These are phyloP conservation scores for Charina bottae DNA, from an alignment of 2,113 vertebrate species.

Conservation along the genomic window DNA sequence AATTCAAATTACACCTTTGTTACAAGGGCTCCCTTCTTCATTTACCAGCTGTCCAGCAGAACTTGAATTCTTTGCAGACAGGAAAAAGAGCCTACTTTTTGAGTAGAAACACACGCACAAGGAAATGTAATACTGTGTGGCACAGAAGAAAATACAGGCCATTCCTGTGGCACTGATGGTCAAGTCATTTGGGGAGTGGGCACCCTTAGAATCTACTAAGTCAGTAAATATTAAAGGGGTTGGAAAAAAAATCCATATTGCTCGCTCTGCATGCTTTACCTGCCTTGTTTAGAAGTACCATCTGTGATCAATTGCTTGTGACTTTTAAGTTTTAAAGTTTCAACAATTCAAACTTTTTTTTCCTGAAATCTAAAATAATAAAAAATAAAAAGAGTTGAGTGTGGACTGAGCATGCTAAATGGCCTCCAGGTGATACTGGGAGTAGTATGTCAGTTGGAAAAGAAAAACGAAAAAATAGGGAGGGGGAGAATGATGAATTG, in stretches of 20 bases:
- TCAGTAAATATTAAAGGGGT: neutral
- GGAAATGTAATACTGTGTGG: neutral
- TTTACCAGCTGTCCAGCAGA: conserved; percentile 47
- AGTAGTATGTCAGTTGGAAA: neutral
- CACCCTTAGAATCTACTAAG: neutral
- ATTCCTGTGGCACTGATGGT: neutral
- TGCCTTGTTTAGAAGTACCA: neutral
- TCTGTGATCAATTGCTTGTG: neutral
- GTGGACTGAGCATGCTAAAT: neutral
- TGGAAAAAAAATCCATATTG: fast-evolving
- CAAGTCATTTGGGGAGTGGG: neutral
- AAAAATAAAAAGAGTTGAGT: neutral
- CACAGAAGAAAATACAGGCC: neutral
- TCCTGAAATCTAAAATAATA: neutral
- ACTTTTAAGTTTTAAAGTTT: neutral
- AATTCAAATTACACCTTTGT: conserved; percentile 46
- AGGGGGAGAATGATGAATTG: neutral
- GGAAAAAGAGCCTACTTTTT: conserved; percentile 61
- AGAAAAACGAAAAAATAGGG: neutral
- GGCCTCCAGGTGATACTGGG: neutral
- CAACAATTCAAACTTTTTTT: neutral
- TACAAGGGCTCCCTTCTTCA: conserved; percentile 46
- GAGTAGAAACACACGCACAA: neutral
- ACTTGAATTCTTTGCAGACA: conserved; percentile 58
- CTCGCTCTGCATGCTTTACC: neutral